Evolutionary conservation across 53 echinoderm and acorn worm species (phyloP).

Genomic region (Echinometra lucunter): DNA sequence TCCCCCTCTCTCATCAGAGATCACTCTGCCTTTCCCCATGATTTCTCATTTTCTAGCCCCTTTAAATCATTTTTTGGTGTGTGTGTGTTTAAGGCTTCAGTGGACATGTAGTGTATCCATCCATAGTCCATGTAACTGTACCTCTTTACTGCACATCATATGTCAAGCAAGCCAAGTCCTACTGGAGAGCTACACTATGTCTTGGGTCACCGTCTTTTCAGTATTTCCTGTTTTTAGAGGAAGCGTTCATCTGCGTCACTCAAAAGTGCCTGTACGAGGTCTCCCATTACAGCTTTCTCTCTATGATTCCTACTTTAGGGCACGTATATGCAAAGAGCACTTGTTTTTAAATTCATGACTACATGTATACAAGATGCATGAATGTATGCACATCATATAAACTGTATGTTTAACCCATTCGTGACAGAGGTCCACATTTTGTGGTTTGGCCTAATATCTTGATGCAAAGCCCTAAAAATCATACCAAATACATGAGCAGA

Average conservation of each 20-base stretch:
- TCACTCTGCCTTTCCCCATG: too few relatives aligned
- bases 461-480: too few relatives aligned
- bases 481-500: too few relatives aligned
- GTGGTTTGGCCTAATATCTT: too few relatives aligned
- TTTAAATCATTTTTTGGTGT: background rate
- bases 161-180: background rate
- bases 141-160: background rate
- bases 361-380: too few relatives aligned
- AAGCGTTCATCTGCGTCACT: slow-evolving; percentile 47
- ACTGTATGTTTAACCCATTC: too few relatives aligned
- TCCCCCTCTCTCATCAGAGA: too few relatives aligned
- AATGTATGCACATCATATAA: too few relatives aligned
- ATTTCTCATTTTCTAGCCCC: too few relatives aligned
- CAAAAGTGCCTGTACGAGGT: background rate
- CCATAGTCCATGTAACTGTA: background rate
- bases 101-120: background rate
- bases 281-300: background rate
- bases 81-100: background rate
- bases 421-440: too few relatives aligned
- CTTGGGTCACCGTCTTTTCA: slow-evolving; percentile 30
- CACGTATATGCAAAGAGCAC: background rate
- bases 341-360: background rate
- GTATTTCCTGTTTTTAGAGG: slow-evolving; percentile 56
- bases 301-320: background rate
- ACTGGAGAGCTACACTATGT: slow-evolving; percentile 12